A percentile compares a stretch with the other conserved stretches of the same genome.
phyloP scores from a whole-genome alignment of 2,797 vertebrate genomes.

The Gallinago solitaria region DNA sequence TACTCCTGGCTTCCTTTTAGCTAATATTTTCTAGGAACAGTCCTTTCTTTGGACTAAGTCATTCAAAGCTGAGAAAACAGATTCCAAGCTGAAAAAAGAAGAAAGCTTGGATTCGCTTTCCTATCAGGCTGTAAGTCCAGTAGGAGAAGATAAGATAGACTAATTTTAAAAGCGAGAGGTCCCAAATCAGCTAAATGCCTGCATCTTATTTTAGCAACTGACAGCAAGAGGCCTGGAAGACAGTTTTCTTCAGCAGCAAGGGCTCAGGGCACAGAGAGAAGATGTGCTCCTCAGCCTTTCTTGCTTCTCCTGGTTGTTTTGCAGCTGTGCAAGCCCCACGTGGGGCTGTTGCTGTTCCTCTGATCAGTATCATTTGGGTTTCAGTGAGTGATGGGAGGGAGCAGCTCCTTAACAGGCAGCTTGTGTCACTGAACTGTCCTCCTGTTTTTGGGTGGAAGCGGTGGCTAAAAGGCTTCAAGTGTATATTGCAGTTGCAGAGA shows the following conservation, averaged over 20 bases:
- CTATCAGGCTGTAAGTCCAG: background rate
- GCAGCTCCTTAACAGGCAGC: background rate
- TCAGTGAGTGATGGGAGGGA: background rate
- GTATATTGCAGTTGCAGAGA: background rate
- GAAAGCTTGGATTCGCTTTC: background rate
- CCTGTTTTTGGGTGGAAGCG: background rate
- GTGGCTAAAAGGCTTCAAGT: background rate
- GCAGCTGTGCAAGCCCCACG: background rate
- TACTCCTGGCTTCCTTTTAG: background rate
- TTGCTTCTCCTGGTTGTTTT: background rate
- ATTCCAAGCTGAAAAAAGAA: background rate
- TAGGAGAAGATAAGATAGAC: background rate
- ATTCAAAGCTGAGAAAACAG: background rate
- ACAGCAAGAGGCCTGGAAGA: background rate
- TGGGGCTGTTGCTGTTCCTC: background rate
- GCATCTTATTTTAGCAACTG: background rate
- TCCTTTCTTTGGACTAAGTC: conserved; percentile 1
- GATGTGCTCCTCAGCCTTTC: background rate
- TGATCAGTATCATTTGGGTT: background rate
- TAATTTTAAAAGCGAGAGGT: background rate
- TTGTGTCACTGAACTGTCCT: background rate
- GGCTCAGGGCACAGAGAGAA: background rate
- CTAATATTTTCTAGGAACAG: background rate
- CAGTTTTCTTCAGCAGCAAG: background rate
- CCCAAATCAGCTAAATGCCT: background rate